Evolutionary conservation across 2,113 vertebrate species (phyloP), one percentile per base, ranked within the genome.

Genomic region (Takifugu bimaculatus): DNA sequence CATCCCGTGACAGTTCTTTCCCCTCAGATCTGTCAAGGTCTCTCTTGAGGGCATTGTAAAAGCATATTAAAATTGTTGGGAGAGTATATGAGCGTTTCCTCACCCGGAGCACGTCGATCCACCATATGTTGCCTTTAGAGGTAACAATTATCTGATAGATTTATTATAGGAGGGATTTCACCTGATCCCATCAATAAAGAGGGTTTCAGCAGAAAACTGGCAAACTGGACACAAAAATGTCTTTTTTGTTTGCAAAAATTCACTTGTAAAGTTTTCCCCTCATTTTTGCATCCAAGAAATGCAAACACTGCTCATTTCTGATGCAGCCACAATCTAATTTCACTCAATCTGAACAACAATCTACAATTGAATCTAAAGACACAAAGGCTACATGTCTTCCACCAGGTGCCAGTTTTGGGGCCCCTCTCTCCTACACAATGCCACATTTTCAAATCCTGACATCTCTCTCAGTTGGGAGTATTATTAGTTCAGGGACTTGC

Each of bases 1-100:
- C 20, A 20, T 63, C 69, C 50, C 74, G 44, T 67, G 45, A 48
- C n/a, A 58, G 44, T 54, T 69, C 55, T 50, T 50, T 53, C 52
- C 52, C 49, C 43, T 51, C 13, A 12, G 9, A 42, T 60, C 53
- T 71, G 50, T 65, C 60, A 63, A 58, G 56, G 58, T 68, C 60
- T 65, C 49, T 68, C 80, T 68, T 6, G 20, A 66, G 72, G 73
- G 64, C 62, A 63, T 74, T 51, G 56, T 86, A 74, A 81, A 85
- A 80, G 53, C 0, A 66, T 74, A 72, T 55, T 44, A 27, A 63
- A 7, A 44, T 48, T 15, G 13, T 4, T 14, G 62, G 57, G 42
- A 45, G 42, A 68, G 78, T 67, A 62, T 69, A 76, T 48, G 54
- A n/a, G 55, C 50, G 26, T 61, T 3, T 51, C 60, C 45, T 56